phyloP scores from a whole-genome alignment of 2,113 vertebrate species.

The Bujurquina vittata region DNA sequence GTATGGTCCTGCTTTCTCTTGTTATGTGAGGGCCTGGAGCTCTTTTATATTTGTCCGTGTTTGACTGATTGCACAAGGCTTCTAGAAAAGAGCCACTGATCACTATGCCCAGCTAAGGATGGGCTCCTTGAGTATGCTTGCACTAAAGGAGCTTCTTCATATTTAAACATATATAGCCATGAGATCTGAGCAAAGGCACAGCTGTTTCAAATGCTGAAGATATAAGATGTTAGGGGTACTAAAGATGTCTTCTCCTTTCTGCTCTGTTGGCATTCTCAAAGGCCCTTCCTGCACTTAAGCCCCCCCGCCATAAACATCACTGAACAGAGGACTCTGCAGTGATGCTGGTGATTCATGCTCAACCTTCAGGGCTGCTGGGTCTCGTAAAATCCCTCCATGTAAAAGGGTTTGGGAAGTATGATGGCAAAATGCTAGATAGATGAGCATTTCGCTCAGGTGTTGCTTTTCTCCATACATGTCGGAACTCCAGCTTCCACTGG shows the following conservation, averaged over 20 bases:
- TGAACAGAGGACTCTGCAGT: constrained; percentile 40
- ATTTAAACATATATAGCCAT: constrained; percentile 19
- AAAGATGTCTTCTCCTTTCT: constrained; percentile 69
- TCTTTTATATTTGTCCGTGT: constrained; percentile 20
- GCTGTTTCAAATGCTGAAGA: constrained; percentile 64
- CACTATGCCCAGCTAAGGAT: constrained; percentile 21
- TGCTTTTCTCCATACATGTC: constrained; percentile 11
- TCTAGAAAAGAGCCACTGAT: constrained; percentile 41
- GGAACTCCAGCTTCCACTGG: constrained; percentile 28
- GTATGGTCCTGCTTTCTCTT: not conserved
- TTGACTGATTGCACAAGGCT: constrained; percentile 58
- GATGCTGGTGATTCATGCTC: constrained; percentile 60
- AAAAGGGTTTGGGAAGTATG: constrained; percentile 39
- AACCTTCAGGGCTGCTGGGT: constrained; percentile 54
- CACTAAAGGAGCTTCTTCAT: constrained; percentile 29
- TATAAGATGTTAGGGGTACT: constrained; percentile 55
- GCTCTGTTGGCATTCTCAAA: constrained; percentile 65
- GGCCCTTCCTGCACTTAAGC: constrained; percentile 64
- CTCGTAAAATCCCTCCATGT: constrained; percentile 61
- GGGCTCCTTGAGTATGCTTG: constrained; percentile 14
- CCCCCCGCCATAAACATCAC: constrained; percentile 70
- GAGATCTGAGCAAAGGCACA: constrained; percentile 41
- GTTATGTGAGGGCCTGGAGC: not conserved
- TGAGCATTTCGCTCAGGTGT: constrained; percentile 27
- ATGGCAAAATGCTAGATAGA: constrained; percentile 32